Base-by-base conservation (phyloP, 2,113 vertebrate genomes). In the Peromyscus maniculatus region DNA sequence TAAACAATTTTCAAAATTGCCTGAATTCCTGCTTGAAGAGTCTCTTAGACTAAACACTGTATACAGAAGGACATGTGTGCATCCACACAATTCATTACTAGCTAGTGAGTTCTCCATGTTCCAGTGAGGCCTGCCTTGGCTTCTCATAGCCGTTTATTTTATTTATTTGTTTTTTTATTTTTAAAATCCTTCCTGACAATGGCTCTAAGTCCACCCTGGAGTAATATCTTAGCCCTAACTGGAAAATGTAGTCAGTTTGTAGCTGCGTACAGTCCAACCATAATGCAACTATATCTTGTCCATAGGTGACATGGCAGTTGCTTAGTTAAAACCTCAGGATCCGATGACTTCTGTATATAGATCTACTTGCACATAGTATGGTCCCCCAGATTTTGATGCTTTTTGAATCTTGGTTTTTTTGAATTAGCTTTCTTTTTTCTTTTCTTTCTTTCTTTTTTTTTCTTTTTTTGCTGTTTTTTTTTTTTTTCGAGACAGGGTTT, bases 391-490 rank as follows among this genome's bases (percentile, higher is more conserved):
- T 59, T 92, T 87, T 78, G 74, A 28, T 87, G n/a, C 31, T 31
- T 91, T 94, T 33, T 84, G 17, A 94, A 66, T 87, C 75, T 55
- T 62, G 36, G 5, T 46, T 57, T 57, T 59, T 95, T 71, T 83
- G 7, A 82, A 77, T 57, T 24, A 9, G 52, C 8, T 90, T 83
- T 74, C 31, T 83, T 88, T 36, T 83, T 84, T 74, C 31, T 83
- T 88, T 36, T 83, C n/a, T n/a, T n/a, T n/a, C n/a, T n/a, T n/a
- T n/a, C n/a, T n/a, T n/a, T n/a, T n/a, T n/a, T n/a, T n/a, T n/a
- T n/a, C n/a, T n/a, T n/a, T n/a, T n/a, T n/a, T n/a, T n/a, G n/a
- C n/a, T n/a, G n/a, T n/a, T n/a, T n/a, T n/a, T n/a, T n/a, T n/a
- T n/a, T n/a, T n/a, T n/a, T n/a, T n/a, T n/a, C n/a, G n/a, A n/a